These are phyloP conservation scores for Willisornis vidua DNA, from an alignment of 2,113 vertebrate genomes.

Conservation along the genomic window DNA sequence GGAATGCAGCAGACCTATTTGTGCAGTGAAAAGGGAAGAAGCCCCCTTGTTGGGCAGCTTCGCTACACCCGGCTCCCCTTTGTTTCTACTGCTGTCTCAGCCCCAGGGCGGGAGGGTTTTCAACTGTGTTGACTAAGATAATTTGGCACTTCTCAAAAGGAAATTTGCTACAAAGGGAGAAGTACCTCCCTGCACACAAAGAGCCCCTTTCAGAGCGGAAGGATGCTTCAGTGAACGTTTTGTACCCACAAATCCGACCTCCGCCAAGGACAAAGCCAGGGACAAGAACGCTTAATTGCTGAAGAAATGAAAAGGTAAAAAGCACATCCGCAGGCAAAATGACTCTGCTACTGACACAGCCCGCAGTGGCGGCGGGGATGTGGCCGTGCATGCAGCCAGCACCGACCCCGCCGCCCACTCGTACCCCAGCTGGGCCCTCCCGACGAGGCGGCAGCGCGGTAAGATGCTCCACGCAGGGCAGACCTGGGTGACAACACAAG, in stretches of 20 bases:
- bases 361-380: neutral
- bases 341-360: constrained; percentile 67
- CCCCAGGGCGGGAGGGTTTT: constrained; percentile 46
- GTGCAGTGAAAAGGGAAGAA: constrained; percentile 50
- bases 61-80: constrained; percentile 24
- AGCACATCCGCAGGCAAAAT: constrained; percentile 67
- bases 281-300: constrained; percentile 71
- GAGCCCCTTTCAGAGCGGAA: constrained; percentile 61
- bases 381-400: neutral
- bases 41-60: constrained; percentile 30
- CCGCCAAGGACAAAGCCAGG: constrained; percentile 63
- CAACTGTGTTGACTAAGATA: constrained; percentile 66
- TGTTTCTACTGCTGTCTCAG: constrained; percentile 44
- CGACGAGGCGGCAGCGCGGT: neutral
- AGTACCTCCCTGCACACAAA: constrained; percentile 57
- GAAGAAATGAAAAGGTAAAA: constrained; percentile 73
- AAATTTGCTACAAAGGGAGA: constrained; percentile 59
- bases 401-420: neutral
- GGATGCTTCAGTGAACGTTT: constrained; percentile 66
- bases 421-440: neutral
- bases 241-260: constrained; percentile 61
- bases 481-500: neutral
- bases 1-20: constrained; percentile 29
- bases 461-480: neutral
- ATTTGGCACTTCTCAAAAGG: constrained; percentile 69